Evolutionary conservation across 2,888 invertebrate genomes (phyloP).

Genomic region (Hypselothyrea guttata): DNA sequence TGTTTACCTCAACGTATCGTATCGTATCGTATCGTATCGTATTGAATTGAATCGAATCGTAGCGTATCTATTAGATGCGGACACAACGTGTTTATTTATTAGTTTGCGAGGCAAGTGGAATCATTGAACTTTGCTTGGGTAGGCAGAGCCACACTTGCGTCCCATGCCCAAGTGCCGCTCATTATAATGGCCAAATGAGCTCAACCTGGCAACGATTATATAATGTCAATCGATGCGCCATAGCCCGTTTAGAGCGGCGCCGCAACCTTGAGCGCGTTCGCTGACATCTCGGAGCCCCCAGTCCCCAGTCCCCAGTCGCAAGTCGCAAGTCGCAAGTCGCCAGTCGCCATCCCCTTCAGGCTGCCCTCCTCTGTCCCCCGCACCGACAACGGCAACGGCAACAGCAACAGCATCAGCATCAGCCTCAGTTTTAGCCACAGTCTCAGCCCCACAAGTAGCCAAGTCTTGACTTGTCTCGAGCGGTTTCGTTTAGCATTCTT

Average conservation of each 20-base stretch:
- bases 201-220: constrained; percentile 58
- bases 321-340: neutral
- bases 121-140: constrained; percentile 58
- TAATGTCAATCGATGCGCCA: constrained; percentile 67
- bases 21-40: constrained; percentile 15
- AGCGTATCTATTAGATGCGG: constrained; percentile 32
- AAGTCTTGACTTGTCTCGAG: constrained; percentile 34
- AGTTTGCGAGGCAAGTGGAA: constrained; percentile 30
- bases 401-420: constrained; percentile 10
- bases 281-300: constrained; percentile 55
- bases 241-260: constrained; percentile 30
- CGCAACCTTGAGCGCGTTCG: constrained; percentile 68
- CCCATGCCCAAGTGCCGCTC: constrained; percentile 23
- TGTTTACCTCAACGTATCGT: constrained; percentile 32
- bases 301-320: constrained; percentile 7
- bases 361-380: too few relatives aligned
- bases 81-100: constrained; percentile 43
- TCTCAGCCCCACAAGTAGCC: constrained; percentile 32
- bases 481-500: constrained; percentile 69
- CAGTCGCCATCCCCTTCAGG: constrained; percentile 3
- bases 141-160: constrained; percentile 22
- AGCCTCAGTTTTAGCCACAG: constrained; percentile 9
- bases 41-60: too few relatives aligned
- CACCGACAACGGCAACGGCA: constrained; percentile 21
- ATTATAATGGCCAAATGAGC: constrained; percentile 54